Evolutionary conservation across 2,797 vertebrate species (phyloP).

Genomic region (Sebastes hopkinsi): DNA sequence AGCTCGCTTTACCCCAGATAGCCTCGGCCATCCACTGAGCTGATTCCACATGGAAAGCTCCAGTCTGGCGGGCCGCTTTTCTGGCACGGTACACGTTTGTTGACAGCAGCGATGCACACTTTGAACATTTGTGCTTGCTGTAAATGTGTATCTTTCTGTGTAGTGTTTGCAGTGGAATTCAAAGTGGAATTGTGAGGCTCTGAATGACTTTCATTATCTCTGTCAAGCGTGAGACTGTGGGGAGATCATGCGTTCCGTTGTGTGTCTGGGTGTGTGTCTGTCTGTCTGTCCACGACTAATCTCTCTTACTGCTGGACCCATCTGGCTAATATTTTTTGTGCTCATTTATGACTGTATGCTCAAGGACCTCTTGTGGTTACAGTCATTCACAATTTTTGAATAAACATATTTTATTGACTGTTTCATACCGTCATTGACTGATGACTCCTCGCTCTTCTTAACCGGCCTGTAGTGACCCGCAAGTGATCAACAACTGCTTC

Average conservation of each 20-base stretch:
- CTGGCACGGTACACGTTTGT: conserved; percentile 37
- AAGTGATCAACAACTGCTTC: not conserved
- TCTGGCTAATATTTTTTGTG: no score
- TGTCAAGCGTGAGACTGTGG: no score
- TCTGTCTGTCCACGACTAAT: no score
- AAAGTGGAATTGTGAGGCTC: not conserved
- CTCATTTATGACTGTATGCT: no score
- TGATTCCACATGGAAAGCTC: conserved; percentile 45
- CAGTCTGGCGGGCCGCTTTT: conserved; percentile 10
- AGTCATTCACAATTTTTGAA: no score
- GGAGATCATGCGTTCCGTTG: no score
- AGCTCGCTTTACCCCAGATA: conserved; percentile 46
- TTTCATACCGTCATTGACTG: no score
- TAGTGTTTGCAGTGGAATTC: not conserved
- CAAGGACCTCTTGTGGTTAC: no score
- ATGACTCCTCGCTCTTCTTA: not conserved
- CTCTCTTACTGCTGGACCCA: no score
- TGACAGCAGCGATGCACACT: conserved; percentile 27
- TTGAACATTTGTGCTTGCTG: not conserved
- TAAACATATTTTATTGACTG: no score
- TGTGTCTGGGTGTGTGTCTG: no score
- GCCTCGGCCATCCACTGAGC: conserved; percentile 29
- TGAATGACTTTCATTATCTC: not conserved
- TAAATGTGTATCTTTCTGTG: not conserved
- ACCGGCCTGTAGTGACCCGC: not conserved